Conservation (phyloP, 2,888 invertebrate species). For the Ernsta delagoae region DNA sequence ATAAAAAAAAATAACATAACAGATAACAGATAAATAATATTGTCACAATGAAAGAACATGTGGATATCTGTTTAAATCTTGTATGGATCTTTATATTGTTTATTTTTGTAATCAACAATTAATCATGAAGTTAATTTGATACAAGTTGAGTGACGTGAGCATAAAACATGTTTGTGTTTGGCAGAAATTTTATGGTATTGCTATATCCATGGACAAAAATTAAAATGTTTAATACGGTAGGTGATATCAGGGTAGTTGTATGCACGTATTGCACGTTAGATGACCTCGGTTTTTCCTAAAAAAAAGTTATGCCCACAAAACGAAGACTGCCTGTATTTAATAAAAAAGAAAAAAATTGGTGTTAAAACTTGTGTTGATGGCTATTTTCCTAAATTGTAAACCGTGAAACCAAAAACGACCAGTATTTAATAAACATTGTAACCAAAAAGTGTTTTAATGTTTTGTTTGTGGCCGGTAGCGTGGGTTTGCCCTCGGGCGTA, state of each 20-base stretch:
- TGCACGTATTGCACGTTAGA: slow-evolving; percentile 1
- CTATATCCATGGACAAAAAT: not conserved
- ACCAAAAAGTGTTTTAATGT: slow-evolving; percentile 62
- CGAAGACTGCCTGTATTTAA: slow-evolving; percentile 30
- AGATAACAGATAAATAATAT: too few species aligned
- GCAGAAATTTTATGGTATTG: not conserved
- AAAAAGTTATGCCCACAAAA: slow-evolving; percentile 14
- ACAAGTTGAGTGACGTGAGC: too few species aligned
- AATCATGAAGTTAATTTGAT: too few species aligned
- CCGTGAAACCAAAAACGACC: slow-evolving; percentile 72
- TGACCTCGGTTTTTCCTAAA: not conserved
- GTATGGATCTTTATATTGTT: too few species aligned
- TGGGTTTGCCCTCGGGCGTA: slow-evolving; percentile 59
- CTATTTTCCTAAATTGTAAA: slow-evolving; percentile 23
- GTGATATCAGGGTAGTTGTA: slow-evolving; percentile 25
- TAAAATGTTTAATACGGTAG: too few species aligned
- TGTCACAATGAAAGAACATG: too few species aligned
- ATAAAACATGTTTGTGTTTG: not conserved
- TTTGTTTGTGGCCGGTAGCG: slow-evolving; percentile 49
- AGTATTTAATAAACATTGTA: slow-evolving; percentile 75
- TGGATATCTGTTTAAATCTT: too few species aligned
- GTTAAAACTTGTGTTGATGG: slow-evolving; percentile 37
- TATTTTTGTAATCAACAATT: too few species aligned
- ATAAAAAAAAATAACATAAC: too few species aligned
- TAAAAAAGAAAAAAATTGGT: slow-evolving; percentile 11